phyloP scores from a whole-genome alignment of 2,888 invertebrate species.

The Elgonia sp. region DNA sequence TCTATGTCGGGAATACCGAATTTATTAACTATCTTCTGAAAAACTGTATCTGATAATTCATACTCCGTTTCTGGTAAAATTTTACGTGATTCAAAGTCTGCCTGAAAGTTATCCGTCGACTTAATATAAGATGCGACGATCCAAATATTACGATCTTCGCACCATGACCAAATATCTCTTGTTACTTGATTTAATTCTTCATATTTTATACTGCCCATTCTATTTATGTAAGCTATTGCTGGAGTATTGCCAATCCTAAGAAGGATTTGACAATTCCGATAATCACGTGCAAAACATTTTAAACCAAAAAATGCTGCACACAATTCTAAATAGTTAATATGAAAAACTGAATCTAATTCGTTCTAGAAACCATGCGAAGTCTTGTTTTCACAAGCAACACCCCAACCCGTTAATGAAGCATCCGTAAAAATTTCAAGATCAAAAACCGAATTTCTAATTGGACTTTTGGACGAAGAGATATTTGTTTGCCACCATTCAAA shows the following conservation, averaged over 20 bases:
- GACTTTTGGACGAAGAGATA: background rate
- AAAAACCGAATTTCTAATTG: background rate
- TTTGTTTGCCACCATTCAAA: background rate
- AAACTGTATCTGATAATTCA: no score
- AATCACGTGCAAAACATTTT: constrained; percentile 46
- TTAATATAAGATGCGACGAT: no score
- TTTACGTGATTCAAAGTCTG: no score
- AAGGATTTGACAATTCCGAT: constrained; percentile 25
- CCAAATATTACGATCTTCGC: no score
- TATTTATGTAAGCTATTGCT: no score
- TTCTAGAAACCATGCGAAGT: background rate
- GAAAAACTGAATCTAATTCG: background rate
- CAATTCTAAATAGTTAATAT: background rate
- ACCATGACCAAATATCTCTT: no score
- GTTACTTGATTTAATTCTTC: no score
- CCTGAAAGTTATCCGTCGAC: no score
- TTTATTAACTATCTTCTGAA: no score
- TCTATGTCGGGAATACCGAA: no score
- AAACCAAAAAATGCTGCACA: constrained; percentile 35
- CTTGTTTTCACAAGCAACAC: background rate
- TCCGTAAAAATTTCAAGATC: background rate
- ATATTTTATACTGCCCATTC: no score
- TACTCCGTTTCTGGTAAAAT: no score
- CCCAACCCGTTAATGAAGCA: background rate
- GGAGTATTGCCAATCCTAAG: constrained; percentile 59